A percentile compares a stretch with the other conserved stretches of the same genome.
Conservation (phyloP, 2,797 vertebrate genomes). For the Myotis pilosus region DNA sequence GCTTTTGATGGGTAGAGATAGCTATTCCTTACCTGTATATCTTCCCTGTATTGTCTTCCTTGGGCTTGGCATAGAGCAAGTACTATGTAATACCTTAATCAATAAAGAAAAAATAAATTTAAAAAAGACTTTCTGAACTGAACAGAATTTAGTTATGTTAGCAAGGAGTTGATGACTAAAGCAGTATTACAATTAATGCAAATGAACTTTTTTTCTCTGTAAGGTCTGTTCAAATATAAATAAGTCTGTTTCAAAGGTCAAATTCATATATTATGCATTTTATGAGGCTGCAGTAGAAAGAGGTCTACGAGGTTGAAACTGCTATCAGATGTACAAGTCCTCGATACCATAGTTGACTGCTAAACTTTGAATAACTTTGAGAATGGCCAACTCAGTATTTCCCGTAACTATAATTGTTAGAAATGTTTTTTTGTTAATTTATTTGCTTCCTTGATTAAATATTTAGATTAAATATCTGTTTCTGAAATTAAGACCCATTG, state of each 20-base stretch:
- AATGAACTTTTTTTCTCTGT: not conserved
- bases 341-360: not conserved
- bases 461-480: conserved; percentile 28
- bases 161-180: not conserved
- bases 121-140: not conserved
- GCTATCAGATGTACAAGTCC: not conserved
- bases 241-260: conserved; percentile 5
- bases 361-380: conserved; percentile 22
- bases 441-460: not conserved
- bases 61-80: not conserved
- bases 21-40: not conserved
- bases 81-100: not conserved
- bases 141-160: not conserved
- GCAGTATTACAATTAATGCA: not conserved
- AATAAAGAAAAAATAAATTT: no score
- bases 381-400: not conserved
- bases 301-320: not conserved
- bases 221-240: not conserved
- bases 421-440: not conserved
- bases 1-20: not conserved
- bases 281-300: not conserved
- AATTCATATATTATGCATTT: not conserved
- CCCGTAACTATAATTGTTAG: not conserved
- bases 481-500: conserved; percentile 5
- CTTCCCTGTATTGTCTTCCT: not conserved